Evolutionary conservation across 2,888 invertebrate genomes (phyloP).

Genomic region (Orthosia gracilis): DNA sequence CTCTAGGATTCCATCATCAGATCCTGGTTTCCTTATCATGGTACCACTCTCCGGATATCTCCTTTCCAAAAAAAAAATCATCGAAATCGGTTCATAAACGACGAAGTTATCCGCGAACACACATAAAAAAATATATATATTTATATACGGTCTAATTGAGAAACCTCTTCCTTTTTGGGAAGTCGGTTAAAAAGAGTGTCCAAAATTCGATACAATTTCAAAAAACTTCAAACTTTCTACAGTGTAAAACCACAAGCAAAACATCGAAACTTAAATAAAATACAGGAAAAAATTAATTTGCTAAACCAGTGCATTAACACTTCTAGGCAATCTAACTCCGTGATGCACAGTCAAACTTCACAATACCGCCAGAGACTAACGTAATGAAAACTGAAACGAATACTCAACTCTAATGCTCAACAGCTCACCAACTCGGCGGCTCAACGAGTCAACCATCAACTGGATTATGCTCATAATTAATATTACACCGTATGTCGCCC

Average conservation of each 20-base stretch:
- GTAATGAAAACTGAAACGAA: conserved; percentile 56
- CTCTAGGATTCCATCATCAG: too few relatives aligned
- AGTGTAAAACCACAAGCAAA: background rate
- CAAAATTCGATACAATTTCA: background rate
- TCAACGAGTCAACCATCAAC: conserved; percentile 24
- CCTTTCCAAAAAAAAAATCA: too few relatives aligned
- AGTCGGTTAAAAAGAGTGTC: too few relatives aligned
- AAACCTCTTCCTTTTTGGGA: too few relatives aligned
- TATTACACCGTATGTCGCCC: conserved; percentile 16
- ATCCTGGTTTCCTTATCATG: too few relatives aligned
- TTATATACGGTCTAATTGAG: too few relatives aligned
- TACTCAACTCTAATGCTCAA: conserved; percentile 32
- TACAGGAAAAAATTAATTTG: background rate
- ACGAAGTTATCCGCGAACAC: too few relatives aligned
- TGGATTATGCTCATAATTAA: conserved; percentile 52
- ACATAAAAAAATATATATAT: too few relatives aligned
- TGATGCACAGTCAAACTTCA: conserved; percentile 42
- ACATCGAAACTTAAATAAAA: background rate
- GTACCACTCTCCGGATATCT: too few relatives aligned
- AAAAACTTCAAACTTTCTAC: background rate
- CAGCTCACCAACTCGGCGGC: conserved; percentile 11
- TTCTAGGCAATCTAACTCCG: conserved; percentile 9
- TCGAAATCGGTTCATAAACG: too few relatives aligned
- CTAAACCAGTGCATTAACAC: background rate
- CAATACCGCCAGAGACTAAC: conserved; percentile 39